A percentile compares a stretch with the other conserved stretches of the same genome.
These are phyloP conservation scores for Ochotona curzoniae DNA, from an alignment of 2,113 vertebrate genomes.

Conservation along the genomic window DNA sequence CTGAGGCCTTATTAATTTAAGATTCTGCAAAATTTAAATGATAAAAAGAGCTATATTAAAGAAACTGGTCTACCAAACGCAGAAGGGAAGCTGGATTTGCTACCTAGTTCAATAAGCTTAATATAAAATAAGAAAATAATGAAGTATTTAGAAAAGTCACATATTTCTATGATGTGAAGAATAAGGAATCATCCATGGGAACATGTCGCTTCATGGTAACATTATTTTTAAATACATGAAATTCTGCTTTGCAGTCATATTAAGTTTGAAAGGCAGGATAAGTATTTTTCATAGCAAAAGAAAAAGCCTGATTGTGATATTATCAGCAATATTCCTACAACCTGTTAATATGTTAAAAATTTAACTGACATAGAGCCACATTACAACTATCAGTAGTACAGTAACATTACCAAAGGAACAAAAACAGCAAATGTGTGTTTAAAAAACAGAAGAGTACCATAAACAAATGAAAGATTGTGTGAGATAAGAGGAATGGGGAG, in stretches of 20 bases:
- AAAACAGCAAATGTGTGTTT: not conserved
- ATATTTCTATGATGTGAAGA: not conserved
- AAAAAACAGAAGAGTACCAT: not conserved
- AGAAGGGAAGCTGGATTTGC: constrained; percentile 49
- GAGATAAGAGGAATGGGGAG: not conserved
- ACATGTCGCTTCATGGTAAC: not conserved
- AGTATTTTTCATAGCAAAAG: constrained; percentile 26
- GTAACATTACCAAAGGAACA: not conserved
- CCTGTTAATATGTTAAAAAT: not conserved
- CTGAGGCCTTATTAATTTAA: constrained; percentile 42
- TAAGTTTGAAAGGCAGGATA: constrained; percentile 48
- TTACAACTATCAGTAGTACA: not conserved
- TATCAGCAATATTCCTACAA: not conserved
- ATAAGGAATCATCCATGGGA: constrained; percentile 33
- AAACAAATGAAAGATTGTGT: not conserved
- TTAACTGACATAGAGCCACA: not conserved
- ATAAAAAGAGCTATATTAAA: not conserved
- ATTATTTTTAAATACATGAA: constrained; percentile 48
- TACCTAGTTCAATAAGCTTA: not conserved
- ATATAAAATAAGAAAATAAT: constrained; percentile 53
- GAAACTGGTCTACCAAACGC: not conserved
- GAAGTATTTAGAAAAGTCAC: not conserved
- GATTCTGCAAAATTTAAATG: not conserved
- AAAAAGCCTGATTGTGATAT: not conserved
- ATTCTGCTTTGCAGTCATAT: not conserved